Evolutionary conservation across 2,888 invertebrate species (phyloP).

Genomic region (Gisinianus flammeolus): DNA sequence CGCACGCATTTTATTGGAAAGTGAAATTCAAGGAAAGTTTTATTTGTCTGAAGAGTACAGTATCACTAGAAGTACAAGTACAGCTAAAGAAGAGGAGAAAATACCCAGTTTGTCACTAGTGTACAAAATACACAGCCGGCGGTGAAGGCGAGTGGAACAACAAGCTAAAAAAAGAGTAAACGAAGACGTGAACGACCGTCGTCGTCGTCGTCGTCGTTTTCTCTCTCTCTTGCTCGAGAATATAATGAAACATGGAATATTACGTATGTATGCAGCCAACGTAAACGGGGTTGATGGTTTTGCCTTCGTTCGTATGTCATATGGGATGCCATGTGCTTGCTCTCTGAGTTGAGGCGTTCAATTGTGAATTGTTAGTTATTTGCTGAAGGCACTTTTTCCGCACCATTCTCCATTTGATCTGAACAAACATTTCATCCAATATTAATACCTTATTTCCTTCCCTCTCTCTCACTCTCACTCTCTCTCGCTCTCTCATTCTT

Average conservation of each 20-base stretch:
- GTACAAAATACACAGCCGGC: constrained; percentile 29
- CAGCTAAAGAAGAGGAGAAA: not conserved
- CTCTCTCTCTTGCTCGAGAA: constrained; percentile 12
- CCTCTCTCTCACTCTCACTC: constrained; percentile 5
- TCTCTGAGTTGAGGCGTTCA: constrained; percentile 58
- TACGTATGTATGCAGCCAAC: constrained; percentile 28
- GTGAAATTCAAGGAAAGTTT: not conserved
- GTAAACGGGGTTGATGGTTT: constrained; percentile 22
- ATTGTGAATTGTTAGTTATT: constrained; percentile 52
- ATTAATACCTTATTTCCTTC: constrained; percentile 55
- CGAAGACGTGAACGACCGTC: constrained; percentile 33
- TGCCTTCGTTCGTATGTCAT: constrained; percentile 1
- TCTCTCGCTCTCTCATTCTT: constrained; percentile 22
- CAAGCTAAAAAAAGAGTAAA: constrained; percentile 20
- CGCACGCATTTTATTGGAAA: too few relatives aligned
- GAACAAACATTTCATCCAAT: constrained; percentile 57
- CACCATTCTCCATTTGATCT: constrained; percentile 52
- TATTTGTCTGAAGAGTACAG: not conserved
- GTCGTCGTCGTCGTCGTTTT: too few relatives aligned
- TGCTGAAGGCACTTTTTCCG: constrained; percentile 52
- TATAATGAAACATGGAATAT: constrained; percentile 29
- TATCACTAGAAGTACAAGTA: not conserved
- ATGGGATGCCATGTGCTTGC: too few relatives aligned
- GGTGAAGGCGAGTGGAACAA: constrained; percentile 9
- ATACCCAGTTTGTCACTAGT: too few relatives aligned